Evolutionary conservation across 2,888 invertebrate species (phyloP).

Genomic region (Scaptomyza parva): DNA sequence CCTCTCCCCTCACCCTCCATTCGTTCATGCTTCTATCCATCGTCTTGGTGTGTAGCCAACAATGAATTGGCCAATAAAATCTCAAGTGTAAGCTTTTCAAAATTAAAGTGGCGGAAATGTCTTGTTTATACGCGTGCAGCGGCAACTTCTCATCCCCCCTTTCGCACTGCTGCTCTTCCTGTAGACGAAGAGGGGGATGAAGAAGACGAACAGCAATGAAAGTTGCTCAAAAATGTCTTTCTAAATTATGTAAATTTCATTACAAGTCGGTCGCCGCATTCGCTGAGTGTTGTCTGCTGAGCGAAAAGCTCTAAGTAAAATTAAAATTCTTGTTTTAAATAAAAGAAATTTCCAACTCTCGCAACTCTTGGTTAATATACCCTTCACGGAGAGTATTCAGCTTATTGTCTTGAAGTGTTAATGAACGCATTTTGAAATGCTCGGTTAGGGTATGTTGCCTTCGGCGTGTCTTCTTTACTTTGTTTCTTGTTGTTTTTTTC

Average conservation of each 20-base stretch:
- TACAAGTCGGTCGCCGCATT: constrained; percentile 56
- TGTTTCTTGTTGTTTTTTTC: neutral
- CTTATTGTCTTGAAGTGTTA: neutral
- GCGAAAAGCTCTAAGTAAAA: constrained; percentile 67
- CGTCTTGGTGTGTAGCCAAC: constrained; percentile 57
- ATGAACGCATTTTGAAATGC: neutral
- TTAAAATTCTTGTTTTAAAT: constrained; percentile 72
- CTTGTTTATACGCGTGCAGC: constrained; percentile 72
- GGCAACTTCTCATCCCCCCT: constrained; percentile 15
- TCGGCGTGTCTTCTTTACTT: neutral
- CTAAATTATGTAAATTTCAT: constrained; percentile 80
- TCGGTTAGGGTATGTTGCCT: neutral
- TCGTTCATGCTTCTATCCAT: neutral
- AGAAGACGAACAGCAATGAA: constrained; percentile 31
- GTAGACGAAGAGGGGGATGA: neutral
- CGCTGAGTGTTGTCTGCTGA: constrained; percentile 40
- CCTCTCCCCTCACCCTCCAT: neutral
- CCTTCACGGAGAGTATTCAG: neutral
- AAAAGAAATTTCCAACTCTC: constrained; percentile 50
- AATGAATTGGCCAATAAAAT: constrained; percentile 81
- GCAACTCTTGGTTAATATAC: constrained; percentile 16
- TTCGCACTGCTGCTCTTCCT: too few relatives aligned
- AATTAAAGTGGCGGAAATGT: constrained; percentile 79
- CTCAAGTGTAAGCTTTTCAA: constrained; percentile 79
- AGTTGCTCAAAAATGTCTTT: constrained; percentile 73